Base-by-base conservation (phyloP, 2,888 invertebrate genomes). In the Drosophila anomelani region DNA sequence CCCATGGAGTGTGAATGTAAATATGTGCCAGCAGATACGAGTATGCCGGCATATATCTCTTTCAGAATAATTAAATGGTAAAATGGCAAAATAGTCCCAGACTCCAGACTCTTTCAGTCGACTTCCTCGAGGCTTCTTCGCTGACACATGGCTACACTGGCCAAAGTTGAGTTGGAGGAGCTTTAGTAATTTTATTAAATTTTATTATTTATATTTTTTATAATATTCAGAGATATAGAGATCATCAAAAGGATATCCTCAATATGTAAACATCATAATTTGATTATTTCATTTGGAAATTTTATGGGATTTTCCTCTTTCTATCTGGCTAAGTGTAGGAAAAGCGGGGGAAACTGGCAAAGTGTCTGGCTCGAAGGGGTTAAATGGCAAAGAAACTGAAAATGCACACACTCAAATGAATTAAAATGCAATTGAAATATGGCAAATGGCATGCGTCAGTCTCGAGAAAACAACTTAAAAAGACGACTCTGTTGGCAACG, bases 361-460 rank as follows among this genome's bases (percentile, higher is more conserved):
- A 70, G 54, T 62, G 60, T 47, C 63, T 64, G 76, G 49, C 64
- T 70, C 58, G 58, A 76, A 63, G 68, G 81, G 76, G 58, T 70
- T 73, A 82, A 82, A 67, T 77, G 72, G 72, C 66, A 66, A 59
- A 61, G 76, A 72, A 78, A 63, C 67, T 66, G 59, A 59, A 77
- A 56, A 67, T 44, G 57, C 64, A 71, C 56, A 66, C 69, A 79
- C 71, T 63, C 57, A 74, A 78, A 76, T 69, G 81, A 79, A 85
- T 85, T 75, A 75, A 76, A 79, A 76, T 78, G 70, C 78, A 77
- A 85, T 87, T 85, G 79, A 83, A 81, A 87, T 81, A 81, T 87
- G 69, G 81, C 77, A 81, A 79, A 75, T 81, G 77, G 72, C 88
- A 87, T 81, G 81, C 77, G 57, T 64, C 55, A 64, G 26, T 57